Conservation (phyloP, 2,888 invertebrate genomes). For the Rapana venosa region DNA sequence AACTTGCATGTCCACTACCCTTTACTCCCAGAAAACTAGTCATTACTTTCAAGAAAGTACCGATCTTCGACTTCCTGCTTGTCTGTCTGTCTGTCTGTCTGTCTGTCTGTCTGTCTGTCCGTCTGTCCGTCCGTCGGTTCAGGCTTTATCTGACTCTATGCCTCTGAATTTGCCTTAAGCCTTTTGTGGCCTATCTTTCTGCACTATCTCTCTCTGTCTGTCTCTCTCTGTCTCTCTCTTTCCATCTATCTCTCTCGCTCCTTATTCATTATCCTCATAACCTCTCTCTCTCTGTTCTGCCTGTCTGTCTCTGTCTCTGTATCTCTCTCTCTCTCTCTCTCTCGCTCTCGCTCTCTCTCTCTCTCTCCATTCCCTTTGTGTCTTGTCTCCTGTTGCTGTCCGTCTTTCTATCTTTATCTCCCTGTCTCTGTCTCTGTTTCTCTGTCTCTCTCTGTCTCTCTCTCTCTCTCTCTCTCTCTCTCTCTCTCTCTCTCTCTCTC, state of each 20-base stretch:
- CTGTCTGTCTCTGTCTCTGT: neutral
- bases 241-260: neutral
- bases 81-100: neutral
- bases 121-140: too few relatives aligned
- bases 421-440: neutral
- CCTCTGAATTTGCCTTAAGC: too few relatives aligned
- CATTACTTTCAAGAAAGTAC: neutral
- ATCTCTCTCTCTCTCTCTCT: neutral
- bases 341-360: neutral
- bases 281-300: constrained; percentile 8
- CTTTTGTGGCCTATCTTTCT: neutral
- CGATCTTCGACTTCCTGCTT: neutral
- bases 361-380: neutral
- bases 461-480: neutral
- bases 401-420: neutral
- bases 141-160: too few relatives aligned
- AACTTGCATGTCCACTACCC: too few relatives aligned
- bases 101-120: neutral
- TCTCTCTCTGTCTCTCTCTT: neutral
- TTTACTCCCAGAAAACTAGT: too few relatives aligned
- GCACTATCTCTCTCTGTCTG: neutral
- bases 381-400: neutral
- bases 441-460: neutral
- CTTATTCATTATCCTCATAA: too few relatives aligned
- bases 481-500: neutral